Evolutionary conservation across 2,113 vertebrate species (phyloP).

Genomic region (Nothocercus julius): DNA sequence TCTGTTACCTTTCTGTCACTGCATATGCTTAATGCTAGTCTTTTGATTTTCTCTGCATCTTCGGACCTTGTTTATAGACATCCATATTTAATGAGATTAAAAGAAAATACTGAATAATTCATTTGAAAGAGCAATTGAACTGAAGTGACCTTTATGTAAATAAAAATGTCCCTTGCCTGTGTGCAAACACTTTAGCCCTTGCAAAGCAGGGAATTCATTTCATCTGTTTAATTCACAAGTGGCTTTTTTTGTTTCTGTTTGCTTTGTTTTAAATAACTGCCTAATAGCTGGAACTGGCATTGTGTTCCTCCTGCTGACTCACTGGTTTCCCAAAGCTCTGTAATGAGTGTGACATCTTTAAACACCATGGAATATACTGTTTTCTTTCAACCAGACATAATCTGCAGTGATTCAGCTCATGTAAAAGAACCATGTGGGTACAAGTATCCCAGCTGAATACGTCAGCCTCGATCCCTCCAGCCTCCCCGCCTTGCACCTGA

Average conservation of each 20-base stretch:
- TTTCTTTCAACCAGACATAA: slow-evolving; percentile 51
- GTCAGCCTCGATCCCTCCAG: neutral
- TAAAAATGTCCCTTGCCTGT: slow-evolving; percentile 44
- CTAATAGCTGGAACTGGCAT: slow-evolving; percentile 55
- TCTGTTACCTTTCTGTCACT: neutral
- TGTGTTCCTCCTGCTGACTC: slow-evolving; percentile 68
- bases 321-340: slow-evolving; percentile 58
- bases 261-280: slow-evolving; percentile 65
- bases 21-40: neutral
- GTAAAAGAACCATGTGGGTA: slow-evolving; percentile 4
- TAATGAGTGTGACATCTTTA: slow-evolving; percentile 48
- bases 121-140: slow-evolving; percentile 31
- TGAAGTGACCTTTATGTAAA: slow-evolving; percentile 56
- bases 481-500: neutral
- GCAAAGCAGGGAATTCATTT: slow-evolving; percentile 54
- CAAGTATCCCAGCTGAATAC: neutral
- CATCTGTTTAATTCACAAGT: slow-evolving; percentile 65
- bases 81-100: slow-evolving; percentile 19
- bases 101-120: slow-evolving; percentile 56
- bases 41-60: neutral
- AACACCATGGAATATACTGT: slow-evolving; percentile 39
- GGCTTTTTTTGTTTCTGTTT: slow-evolving; percentile 43
- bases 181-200: slow-evolving; percentile 42
- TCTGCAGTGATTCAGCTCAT: slow-evolving; percentile 22
- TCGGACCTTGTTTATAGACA: slow-evolving; percentile 32